Evolutionary conservation across 1,140 invertebrate species (phyloP).

Genomic region (Melitaea cinxia): DNA sequence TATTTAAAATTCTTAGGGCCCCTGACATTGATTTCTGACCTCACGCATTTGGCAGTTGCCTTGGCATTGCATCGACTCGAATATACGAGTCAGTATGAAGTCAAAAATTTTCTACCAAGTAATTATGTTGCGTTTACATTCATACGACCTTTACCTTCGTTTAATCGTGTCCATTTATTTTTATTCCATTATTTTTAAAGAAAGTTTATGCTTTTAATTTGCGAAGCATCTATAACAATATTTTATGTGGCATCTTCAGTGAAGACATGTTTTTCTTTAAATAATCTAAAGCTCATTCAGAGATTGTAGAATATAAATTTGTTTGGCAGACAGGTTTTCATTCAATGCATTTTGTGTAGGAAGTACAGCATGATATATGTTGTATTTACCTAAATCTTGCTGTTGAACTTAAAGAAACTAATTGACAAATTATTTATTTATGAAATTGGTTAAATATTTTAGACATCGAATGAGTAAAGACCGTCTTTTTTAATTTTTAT

Average conservation of each 20-base stretch:
- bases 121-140: constrained; percentile 46
- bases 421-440: neutral
- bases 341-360: constrained; percentile 6
- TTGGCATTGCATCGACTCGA: constrained; percentile 64
- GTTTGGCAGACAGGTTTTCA: constrained; percentile 2
- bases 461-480: neutral
- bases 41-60: constrained; percentile 73
- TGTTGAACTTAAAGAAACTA: neutral
- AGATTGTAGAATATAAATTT: constrained; percentile 15
- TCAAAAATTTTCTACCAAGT: constrained; percentile 61
- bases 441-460: neutral
- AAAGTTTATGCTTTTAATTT: constrained; percentile 32
- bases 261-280: constrained; percentile 27
- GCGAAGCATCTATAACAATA: constrained; percentile 34
- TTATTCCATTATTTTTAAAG: constrained; percentile 35
- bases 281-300: constrained; percentile 15
- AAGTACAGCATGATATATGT: neutral
- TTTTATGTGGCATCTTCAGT: constrained; percentile 19
- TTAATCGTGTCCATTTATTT: constrained; percentile 42
- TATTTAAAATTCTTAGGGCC: constrained; percentile 54
- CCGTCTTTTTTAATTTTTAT: neutral
- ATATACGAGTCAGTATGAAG: constrained; percentile 37
- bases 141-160: constrained; percentile 58
- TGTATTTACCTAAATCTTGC: neutral
- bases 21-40: constrained; percentile 75